Conservation (phyloP, 2,113 vertebrate species). For the Hyperoodon ampullatus region DNA sequence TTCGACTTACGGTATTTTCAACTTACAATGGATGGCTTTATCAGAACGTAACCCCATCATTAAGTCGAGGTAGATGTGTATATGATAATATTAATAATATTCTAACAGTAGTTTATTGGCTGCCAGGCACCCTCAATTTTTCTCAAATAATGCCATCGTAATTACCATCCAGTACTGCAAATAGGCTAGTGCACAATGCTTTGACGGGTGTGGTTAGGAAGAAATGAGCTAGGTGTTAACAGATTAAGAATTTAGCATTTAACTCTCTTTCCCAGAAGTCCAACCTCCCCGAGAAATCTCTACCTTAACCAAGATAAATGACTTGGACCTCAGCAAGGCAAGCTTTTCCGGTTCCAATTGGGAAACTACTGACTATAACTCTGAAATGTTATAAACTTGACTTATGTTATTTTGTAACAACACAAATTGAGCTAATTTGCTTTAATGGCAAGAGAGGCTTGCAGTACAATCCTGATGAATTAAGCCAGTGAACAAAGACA, state of each 20-base stretch:
- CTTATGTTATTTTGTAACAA: conserved; percentile 34
- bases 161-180: neutral
- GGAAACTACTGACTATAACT: conserved; percentile 57
- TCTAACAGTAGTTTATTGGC: neutral
- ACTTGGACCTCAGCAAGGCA: conserved; percentile 56
- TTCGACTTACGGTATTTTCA: neutral
- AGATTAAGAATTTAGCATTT: neutral
- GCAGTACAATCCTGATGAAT: conserved; percentile 34
- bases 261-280: conserved; percentile 44
- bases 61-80: neutral
- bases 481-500: conserved; percentile 35
- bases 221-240: neutral
- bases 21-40: neutral
- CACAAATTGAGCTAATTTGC: conserved; percentile 46
- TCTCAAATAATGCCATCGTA: conserved; percentile 7
- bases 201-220: neutral
- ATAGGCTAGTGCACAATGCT: neutral
- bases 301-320: conserved; percentile 57
- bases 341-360: conserved; percentile 53
- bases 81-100: neutral
- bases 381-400: conserved; percentile 42
- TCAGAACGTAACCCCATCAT: neutral
- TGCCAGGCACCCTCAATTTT: neutral
- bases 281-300: conserved; percentile 67
- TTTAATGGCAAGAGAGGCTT: conserved; percentile 52